These are phyloP conservation scores for Antrozous pallidus DNA, from an alignment of 2,797 vertebrate genomes.

Conservation along the genomic window DNA sequence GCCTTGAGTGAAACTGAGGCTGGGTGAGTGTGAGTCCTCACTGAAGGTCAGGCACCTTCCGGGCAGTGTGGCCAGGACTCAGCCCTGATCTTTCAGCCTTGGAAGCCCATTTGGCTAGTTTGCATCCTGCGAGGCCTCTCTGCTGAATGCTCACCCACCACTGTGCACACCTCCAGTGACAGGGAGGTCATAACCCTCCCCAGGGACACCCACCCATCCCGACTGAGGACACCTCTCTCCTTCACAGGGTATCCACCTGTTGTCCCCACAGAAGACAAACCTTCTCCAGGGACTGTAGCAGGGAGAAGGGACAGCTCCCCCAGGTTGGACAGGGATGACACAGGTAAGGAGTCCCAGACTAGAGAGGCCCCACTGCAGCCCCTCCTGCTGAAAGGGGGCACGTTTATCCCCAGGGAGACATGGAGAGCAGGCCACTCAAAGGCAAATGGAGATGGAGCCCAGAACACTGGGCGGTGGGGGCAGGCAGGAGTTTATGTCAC, in stretches of 20 bases:
- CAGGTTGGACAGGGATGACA: fast-evolving
- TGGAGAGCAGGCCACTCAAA: not conserved
- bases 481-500: not conserved
- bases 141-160: not conserved
- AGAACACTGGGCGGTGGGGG: fast-evolving
- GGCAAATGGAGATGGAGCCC: not conserved
- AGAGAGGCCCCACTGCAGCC: not conserved
- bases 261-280: not conserved
- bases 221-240: not conserved
- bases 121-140: not conserved
- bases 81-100: not conserved
- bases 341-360: not conserved
- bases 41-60: not conserved
- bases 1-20: not conserved
- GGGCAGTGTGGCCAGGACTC: not conserved
- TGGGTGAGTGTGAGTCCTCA: not conserved
- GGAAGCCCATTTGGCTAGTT: not conserved
- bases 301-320: fast-evolving
- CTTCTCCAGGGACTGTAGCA: not conserved
- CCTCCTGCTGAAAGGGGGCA: not conserved
- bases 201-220: not conserved
- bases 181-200: not conserved
- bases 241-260: not conserved
- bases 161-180: not conserved
- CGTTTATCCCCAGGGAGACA: not conserved